These are phyloP conservation scores for Stichodactyla helianthus DNA, from an alignment of 64 coral and sea anemone genomes.

Conservation along the genomic window DNA sequence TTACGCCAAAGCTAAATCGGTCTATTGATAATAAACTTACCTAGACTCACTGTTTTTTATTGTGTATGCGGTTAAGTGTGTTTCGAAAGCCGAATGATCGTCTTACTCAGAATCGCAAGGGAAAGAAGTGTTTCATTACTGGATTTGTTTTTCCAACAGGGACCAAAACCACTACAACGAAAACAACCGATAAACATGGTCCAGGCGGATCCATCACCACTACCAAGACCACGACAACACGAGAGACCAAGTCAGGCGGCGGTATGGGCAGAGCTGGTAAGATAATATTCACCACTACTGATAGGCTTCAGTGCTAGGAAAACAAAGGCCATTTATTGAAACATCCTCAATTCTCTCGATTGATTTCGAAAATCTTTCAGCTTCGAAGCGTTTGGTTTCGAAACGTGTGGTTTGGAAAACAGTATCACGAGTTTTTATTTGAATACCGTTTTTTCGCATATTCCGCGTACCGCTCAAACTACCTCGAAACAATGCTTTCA, in stretches of 20 bases:
- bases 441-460: neutral
- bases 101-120: too few relatives aligned
- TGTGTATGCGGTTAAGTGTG: too few relatives aligned
- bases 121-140: neutral
- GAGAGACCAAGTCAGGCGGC: neutral
- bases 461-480: neutral
- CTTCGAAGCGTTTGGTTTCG: neutral
- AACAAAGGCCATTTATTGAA: too few relatives aligned
- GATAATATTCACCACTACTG: neutral
- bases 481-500: too few relatives aligned
- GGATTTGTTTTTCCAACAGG: neutral
- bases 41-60: too few relatives aligned
- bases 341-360: neutral
- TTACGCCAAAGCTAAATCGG: too few relatives aligned
- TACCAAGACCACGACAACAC: conserved; percentile 15
- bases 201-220: neutral
- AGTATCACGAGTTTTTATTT: neutral
- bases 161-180: neutral
- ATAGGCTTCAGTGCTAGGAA: too few relatives aligned
- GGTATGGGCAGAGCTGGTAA: neutral
- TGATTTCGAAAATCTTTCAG: neutral
- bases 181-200: conserved; percentile 3
- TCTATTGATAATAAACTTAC: too few relatives aligned
- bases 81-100: too few relatives aligned
- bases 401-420: neutral